Base-by-base conservation (phyloP, 23 tunicate species). In the Phallusia fumigata region DNA sequence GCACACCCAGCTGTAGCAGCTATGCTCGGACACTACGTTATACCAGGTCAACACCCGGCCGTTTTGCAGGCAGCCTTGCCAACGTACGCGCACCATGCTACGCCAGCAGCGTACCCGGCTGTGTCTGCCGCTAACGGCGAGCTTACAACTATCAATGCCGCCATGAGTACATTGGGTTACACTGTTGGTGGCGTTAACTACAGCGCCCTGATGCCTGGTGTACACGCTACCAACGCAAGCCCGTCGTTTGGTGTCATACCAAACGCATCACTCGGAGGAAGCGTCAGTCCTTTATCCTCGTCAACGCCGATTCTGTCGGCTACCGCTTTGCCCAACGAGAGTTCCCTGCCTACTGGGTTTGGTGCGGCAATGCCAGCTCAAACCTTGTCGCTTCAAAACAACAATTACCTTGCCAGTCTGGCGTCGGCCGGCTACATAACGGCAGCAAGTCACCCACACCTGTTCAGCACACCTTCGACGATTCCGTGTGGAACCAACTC, bases 351-450 rank as follows among this genome's bases (percentile, higher is more conserved):
- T 0, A 11, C 76, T 30, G 90, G 80, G 31, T 36, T 65, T 31
- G 90, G 84, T 33, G 13, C 52, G 58, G 28, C 78, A 77, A 21
- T 78, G 78, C 33, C 77, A 19, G 88, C 86, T 21, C 82, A 81
- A 52, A 53, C 88, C 32, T 31, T 92, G 15, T 24, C 86, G 47
- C 34, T 86, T 30, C 77, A 82, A 21, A 92, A 83, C 77, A 86
- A 80, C 52, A 83, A 83, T 74, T 86, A 86, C 80, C 83, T 92
- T 47, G 91, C 88, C 26, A 87, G 51, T 65, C 34, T 87, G 65
- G 82, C 96, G 15, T 82, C 90, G 15, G 84, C 96, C 28, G 91
- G 88, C 26, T 92, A 83, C 64, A 73, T 92, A 15, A 80, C 91
- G 24, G 75, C 88, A 12, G 88, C 83, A n/a, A 24, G 28, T 16